phyloP scores from a whole-genome alignment of 2,797 vertebrate genomes.

The Sebastes diaconus region DNA sequence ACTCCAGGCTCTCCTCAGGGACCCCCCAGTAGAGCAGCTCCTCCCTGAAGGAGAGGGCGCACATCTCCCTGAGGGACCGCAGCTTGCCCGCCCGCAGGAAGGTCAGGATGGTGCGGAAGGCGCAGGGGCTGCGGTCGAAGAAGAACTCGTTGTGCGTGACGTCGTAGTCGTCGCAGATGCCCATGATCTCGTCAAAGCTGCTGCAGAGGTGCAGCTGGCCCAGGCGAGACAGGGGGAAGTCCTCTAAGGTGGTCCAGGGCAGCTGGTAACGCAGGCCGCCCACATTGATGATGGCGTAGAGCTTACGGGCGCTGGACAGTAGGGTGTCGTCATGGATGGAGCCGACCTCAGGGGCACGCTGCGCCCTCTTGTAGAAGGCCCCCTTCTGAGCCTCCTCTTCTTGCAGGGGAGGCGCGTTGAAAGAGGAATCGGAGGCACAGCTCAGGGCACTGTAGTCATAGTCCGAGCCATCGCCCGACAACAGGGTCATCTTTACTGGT shows the following conservation, averaged over 20 bases:
- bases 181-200: conserved; percentile 96
- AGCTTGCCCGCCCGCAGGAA: conserved; percentile 95
- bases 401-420: conserved; percentile 85
- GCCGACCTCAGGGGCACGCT: conserved; percentile 79
- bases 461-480: conserved; percentile 96
- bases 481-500: conserved; percentile 92
- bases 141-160: conserved; percentile 96
- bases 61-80: conserved; percentile 93
- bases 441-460: conserved; percentile 98
- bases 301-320: conserved; percentile 83
- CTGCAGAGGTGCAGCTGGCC: conserved; percentile 93
- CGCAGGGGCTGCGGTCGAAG: conserved; percentile 96
- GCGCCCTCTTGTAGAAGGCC: conserved; percentile 92
- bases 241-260: conserved; percentile 96
- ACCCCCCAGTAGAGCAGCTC: conserved; percentile 98
- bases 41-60: conserved; percentile 95
- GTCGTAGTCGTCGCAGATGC: conserved; percentile 95
- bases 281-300: conserved; percentile 95
- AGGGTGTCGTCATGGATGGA: conserved; percentile 22
- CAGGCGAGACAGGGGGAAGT: conserved; percentile 94
- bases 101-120: conserved; percentile 95
- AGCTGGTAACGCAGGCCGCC: conserved; percentile 95
- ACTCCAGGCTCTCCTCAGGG: conserved; percentile 94
- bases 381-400: conserved; percentile 91
- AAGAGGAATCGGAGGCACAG: conserved; percentile 91